phyloP scores from a whole-genome alignment of 1,140 invertebrate genomes.

The Megathymus violae region DNA sequence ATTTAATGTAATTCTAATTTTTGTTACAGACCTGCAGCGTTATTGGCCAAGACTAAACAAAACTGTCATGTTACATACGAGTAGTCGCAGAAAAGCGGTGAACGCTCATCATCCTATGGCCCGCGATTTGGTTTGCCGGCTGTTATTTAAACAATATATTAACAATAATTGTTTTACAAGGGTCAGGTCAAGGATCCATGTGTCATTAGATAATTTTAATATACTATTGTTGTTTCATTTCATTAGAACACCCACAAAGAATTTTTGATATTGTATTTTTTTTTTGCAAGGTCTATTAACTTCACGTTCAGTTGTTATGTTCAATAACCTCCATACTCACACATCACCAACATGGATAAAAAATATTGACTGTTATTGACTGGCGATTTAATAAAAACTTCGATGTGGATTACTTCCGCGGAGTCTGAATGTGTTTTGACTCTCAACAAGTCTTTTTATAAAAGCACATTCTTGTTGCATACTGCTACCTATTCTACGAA shows the following conservation, averaged over 20 bases:
- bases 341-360: conserved; percentile 18
- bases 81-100: too few relatives aligned
- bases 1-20: too few relatives aligned
- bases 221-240: conserved; percentile 14
- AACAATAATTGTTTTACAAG: too few relatives aligned
- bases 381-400: conserved; percentile 25
- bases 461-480: background rate
- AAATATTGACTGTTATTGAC: conserved; percentile 18
- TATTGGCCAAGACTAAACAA: too few relatives aligned
- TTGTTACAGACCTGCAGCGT: too few relatives aligned
- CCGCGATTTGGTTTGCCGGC: too few relatives aligned
- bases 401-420: conserved; percentile 30
- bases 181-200: too few relatives aligned
- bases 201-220: conserved; percentile 19
- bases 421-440: conserved; percentile 21
- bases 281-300: conserved; percentile 6
- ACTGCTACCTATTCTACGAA: background rate
- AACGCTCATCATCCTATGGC: too few relatives aligned
- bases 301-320: conserved; percentile 19
- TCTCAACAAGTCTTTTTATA: conserved; percentile 23
- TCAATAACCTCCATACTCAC: conserved; percentile 17
- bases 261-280: background rate
- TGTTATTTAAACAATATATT: too few relatives aligned
- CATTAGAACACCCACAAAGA: conserved; percentile 12
- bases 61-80: too few relatives aligned